A percentile compares a stretch with the other conserved stretches of the same genome.
These are phyloP conservation scores for Labeo catla DNA, from an alignment of 2,113 vertebrate species.

Conservation along the genomic window DNA sequence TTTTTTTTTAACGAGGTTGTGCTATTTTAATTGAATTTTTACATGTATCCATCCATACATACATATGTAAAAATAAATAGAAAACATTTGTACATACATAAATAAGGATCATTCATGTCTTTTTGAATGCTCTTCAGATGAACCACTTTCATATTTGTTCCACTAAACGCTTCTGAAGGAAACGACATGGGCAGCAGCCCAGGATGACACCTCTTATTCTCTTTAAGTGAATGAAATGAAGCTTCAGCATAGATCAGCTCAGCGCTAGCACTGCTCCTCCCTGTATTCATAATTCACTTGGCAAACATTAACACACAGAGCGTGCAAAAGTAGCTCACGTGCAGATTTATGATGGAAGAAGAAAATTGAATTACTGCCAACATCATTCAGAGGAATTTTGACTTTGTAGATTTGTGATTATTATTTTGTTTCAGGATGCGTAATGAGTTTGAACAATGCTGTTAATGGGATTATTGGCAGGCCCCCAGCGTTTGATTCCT, in stretches of 20 bases:
- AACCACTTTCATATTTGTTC: too few species aligned
- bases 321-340: constrained; percentile 44
- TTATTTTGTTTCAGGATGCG: constrained; percentile 78
- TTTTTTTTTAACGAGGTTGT: neutral
- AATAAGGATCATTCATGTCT: neutral
- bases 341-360: constrained; percentile 70
- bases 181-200: constrained; percentile 61
- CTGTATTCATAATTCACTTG: constrained; percentile 3
- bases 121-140: neutral
- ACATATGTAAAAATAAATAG: too few species aligned
- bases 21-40: neutral
- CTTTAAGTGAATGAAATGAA: constrained; percentile 68
- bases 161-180: neutral
- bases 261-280: constrained; percentile 53
- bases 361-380: constrained; percentile 65
- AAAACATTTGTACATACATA: too few species aligned
- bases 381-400: constrained; percentile 74
- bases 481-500: constrained; percentile 70
- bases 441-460: constrained; percentile 81
- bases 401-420: constrained; percentile 76
- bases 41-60: too few species aligned
- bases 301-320: constrained; percentile 1
- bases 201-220: neutral
- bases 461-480: constrained; percentile 82
- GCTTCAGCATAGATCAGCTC: constrained; percentile 64